phyloP scores from a whole-genome alignment of 2,888 invertebrate species.

The Hanleya hanleyi region DNA sequence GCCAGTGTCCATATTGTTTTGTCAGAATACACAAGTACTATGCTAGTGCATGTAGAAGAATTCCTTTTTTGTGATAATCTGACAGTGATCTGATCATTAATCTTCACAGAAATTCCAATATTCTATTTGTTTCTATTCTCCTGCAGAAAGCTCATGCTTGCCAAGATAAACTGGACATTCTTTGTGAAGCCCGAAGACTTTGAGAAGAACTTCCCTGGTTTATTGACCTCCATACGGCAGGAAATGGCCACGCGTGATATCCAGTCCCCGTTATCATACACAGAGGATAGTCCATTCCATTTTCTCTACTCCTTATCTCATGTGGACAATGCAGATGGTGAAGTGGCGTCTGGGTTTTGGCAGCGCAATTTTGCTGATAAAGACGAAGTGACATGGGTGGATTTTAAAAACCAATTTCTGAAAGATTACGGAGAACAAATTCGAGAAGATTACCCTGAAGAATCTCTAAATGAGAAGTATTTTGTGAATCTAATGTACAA shows the following conservation, averaged over 20 bases:
- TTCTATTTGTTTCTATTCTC: too few species aligned
- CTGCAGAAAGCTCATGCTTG: slow-evolving; percentile 61
- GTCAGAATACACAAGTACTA: too few species aligned
- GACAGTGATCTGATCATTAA: too few species aligned
- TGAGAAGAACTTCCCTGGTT: slow-evolving; percentile 39
- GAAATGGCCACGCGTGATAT: not conserved
- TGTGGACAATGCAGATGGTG: slow-evolving; percentile 1
- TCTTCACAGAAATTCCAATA: too few species aligned
- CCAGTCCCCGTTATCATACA: not conserved
- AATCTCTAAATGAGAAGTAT: slow-evolving; percentile 35
- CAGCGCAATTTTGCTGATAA: slow-evolving; percentile 49
- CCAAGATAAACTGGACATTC: slow-evolving; percentile 66
- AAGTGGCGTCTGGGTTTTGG: slow-evolving; percentile 53
- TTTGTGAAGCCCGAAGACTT: slow-evolving; percentile 51
- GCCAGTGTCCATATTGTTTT: not conserved
- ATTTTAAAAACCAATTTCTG: slow-evolving; percentile 53
- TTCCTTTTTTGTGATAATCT: too few species aligned
- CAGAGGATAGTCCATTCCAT: not conserved
- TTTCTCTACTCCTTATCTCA: not conserved
- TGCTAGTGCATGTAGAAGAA: too few species aligned
- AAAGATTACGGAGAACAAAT: slow-evolving; percentile 55
- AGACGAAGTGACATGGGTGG: slow-evolving; percentile 46
- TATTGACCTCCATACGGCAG: slow-evolving; percentile 41
- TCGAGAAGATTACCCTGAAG: slow-evolving; percentile 30
- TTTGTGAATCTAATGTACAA: slow-evolving; percentile 55